Percentiles rank a stretch among this genome's conserved stretches.
Evolutionary conservation across 2,797 vertebrate species (phyloP).

Genomic region (Euthynnus affinis): DNA sequence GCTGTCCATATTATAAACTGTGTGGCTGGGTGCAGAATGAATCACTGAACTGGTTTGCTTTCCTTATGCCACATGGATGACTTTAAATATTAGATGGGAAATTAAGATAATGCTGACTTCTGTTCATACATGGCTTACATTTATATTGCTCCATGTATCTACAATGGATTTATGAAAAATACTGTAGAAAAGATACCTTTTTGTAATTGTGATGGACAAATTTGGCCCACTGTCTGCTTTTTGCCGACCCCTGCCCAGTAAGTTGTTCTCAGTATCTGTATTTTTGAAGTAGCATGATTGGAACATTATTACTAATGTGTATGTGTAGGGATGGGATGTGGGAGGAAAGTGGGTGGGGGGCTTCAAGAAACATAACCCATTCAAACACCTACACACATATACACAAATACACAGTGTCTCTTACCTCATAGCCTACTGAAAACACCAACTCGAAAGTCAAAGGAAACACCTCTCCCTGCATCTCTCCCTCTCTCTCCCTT

Average conservation of each 20-base stretch:
- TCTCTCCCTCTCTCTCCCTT: conserved; percentile 47
- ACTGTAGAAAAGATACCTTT: not conserved
- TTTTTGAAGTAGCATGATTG: conserved; percentile 59
- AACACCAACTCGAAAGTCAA: conserved; percentile 33
- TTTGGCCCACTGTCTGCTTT: conserved; percentile 16
- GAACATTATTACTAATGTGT: conserved; percentile 24
- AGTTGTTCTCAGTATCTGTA: conserved; percentile 12
- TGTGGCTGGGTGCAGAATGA: not conserved
- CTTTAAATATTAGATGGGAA: not conserved
- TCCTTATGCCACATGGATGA: too few species aligned
- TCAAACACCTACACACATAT: conserved; percentile 23
- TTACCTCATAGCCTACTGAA: conserved; percentile 9
- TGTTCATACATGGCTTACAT: not conserved
- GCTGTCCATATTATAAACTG: not conserved
- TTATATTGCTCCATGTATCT: not conserved
- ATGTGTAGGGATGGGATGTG: conserved; percentile 30
- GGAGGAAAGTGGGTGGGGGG: not conserved
- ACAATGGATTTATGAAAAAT: not conserved
- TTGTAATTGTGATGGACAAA: not conserved
- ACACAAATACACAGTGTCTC: conserved; percentile 19
- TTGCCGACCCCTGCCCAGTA: conserved; percentile 32
- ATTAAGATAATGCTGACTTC: not conserved
- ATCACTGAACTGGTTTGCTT: too few species aligned
- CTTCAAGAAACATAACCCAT: conserved; percentile 24
- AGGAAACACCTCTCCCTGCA: conserved; percentile 61